Conservation (phyloP, 2,113 vertebrate genomes). For the Calypte anna region DNA sequence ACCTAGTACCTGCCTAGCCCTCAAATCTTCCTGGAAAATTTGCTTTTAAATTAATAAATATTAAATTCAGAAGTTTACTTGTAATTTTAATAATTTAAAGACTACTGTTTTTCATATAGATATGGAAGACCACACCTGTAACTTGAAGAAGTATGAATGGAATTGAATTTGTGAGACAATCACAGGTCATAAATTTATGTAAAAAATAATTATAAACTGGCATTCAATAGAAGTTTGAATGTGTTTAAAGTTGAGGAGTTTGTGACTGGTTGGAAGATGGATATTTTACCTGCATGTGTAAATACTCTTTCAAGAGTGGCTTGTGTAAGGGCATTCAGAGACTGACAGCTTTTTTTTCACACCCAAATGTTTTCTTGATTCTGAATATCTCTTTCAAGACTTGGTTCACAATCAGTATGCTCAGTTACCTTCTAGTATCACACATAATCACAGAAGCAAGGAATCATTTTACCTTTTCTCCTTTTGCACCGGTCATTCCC, state of each 20-base stretch:
- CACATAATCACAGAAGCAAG: background rate
- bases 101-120: background rate
- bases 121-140: background rate
- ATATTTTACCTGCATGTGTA: background rate
- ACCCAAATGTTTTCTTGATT: background rate
- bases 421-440: background rate
- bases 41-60: background rate
- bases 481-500: conserved; percentile 75
- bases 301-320: background rate
- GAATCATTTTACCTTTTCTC: conserved; percentile 80
- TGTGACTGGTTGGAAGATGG: background rate
- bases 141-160: background rate
- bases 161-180: background rate
- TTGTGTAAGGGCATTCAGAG: background rate
- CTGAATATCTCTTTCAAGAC: background rate
- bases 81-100: background rate
- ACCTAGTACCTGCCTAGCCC: fast-evolving
- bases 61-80: background rate
- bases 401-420: background rate
- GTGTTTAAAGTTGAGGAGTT: background rate
- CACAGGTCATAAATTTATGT: background rate
- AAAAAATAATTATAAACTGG: background rate
- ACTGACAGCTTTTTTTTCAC: background rate
- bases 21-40: background rate
- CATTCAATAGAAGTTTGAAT: background rate